A percentile compares a stretch with the other conserved stretches of the same genome.
phyloP scores from a whole-genome alignment of 2,888 invertebrate genomes.

The Torymus texanus region DNA sequence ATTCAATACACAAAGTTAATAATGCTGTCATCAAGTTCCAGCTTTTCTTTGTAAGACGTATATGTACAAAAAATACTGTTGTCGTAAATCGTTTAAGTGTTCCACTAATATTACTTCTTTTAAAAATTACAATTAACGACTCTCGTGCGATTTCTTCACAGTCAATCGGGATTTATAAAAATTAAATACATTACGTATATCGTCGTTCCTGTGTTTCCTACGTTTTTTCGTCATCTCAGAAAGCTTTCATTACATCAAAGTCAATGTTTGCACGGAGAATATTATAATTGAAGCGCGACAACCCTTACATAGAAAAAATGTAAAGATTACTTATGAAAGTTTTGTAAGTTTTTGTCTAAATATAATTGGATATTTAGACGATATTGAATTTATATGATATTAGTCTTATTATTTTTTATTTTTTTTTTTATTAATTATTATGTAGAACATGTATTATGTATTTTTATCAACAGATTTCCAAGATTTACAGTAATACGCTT shows the following conservation, averaged over 20 bases:
- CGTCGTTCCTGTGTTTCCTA: conserved; percentile 32
- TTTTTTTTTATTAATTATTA: conserved; percentile 13
- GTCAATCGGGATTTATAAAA: conserved; percentile 48
- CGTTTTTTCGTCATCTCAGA: conserved; percentile 13
- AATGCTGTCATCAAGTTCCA: conserved; percentile 41
- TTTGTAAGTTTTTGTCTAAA: conserved; percentile 11
- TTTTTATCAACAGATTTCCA: too few species aligned
- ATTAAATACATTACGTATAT: conserved; percentile 45
- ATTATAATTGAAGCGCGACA: conserved; percentile 52
- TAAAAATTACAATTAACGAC: conserved; percentile 49
- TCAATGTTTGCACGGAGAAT: conserved; percentile 15
- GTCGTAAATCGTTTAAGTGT: conserved; percentile 53
- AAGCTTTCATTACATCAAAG: conserved; percentile 25
- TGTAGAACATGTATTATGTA: too few species aligned
- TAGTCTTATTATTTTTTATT: conserved; percentile 32
- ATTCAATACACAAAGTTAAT: conserved; percentile 50
- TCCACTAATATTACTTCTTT: conserved; percentile 41
- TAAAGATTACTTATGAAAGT: conserved; percentile 12
- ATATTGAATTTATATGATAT: not conserved
- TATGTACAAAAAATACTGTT: conserved; percentile 60
- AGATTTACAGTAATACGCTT: too few species aligned
- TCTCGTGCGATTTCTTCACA: conserved; percentile 38
- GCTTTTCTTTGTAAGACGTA: conserved; percentile 40
- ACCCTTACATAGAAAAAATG: conserved; percentile 22
- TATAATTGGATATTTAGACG: conserved; percentile 10